These are phyloP conservation scores for Stenichneumon culpator DNA, from an alignment of 2,888 invertebrate genomes.

Conservation along the genomic window DNA sequence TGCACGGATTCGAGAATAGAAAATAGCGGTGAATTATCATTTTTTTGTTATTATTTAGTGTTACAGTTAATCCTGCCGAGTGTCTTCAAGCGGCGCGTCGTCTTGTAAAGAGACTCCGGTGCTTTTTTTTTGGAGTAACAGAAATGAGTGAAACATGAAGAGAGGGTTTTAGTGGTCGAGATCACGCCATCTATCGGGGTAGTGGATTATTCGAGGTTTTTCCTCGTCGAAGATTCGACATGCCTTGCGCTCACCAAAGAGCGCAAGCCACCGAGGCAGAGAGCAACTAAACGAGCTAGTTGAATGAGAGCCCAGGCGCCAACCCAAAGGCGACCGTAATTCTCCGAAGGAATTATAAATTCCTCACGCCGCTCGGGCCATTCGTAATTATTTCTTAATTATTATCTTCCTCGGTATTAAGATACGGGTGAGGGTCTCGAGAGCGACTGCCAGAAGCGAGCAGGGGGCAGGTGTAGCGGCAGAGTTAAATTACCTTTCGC, in stretches of 20 bases:
- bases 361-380: slow-evolving; percentile 63
- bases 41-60: slow-evolving; percentile 58
- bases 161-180: slow-evolving; percentile 36
- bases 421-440: slow-evolving; percentile 47
- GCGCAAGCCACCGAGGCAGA: not conserved
- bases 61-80: slow-evolving; percentile 14
- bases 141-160: slow-evolving; percentile 38
- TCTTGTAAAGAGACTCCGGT: slow-evolving; percentile 31
- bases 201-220: slow-evolving; percentile 48
- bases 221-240: slow-evolving; percentile 52
- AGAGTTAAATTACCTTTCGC: slow-evolving; percentile 66
- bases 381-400: slow-evolving; percentile 69
- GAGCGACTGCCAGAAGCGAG: slow-evolving; percentile 43
- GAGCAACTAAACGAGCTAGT: slow-evolving; percentile 48
- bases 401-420: slow-evolving; percentile 64
- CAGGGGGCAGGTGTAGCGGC: slow-evolving; percentile 22
- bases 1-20: slow-evolving; percentile 44
- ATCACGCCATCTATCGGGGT: slow-evolving; percentile 4
- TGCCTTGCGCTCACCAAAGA: slow-evolving; percentile 35
- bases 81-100: slow-evolving; percentile 29
- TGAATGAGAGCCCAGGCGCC: slow-evolving; percentile 49
- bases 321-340: slow-evolving; percentile 54
- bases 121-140: not conserved
- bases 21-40: slow-evolving; percentile 49
- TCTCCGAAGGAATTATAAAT: slow-evolving; percentile 65